Base-by-base conservation (phyloP, 2,113 vertebrate species). In the Maccullochella peelii region DNA sequence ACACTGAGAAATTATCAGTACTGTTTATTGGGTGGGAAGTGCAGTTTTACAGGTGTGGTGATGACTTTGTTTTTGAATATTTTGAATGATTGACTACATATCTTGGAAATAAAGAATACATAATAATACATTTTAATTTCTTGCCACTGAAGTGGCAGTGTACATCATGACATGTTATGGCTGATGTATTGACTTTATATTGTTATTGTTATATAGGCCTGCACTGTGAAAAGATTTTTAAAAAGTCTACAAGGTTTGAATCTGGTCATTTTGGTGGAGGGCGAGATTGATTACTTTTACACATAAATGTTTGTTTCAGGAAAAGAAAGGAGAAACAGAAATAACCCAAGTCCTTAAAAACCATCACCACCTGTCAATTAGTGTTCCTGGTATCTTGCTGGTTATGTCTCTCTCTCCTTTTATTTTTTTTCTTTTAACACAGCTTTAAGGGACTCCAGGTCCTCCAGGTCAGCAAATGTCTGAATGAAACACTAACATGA, bases 381-480 rank as follows among this genome's bases (percentile, higher is more conserved):
- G 67, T 67, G 12, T 12, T 76, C 8, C 30, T 68, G 33, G 5
- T 68, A 47, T 55, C 61, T 52, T 44, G 21, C 59, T 67, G 11
- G 42, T 72, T 67, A 5, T 63, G 62, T 16, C 40, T 74, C 57
- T 40, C 33, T 33, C 47, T 72, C 40, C 50, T 74, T 40, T n/a
- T 0, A 33, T 67, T 49, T 68, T 49, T 68, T 15, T 61, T 66
- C 4, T 54, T 42, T 79, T 42, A 30, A 38, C 21, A n/a, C 10
- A 21, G 16, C 16, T 52, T 23, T 79, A 55, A 23, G 23, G 16
- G 65, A 23, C 27, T n/a, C 52, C n/a, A 54, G n/a, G n/a, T n/a
- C n/a, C 73, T 66, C 49, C 44, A 79, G 69, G 70, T 66, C 63
- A 67, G 65, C 55, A 75, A 33, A 65, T 57, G 66, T 80, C 61